Evolutionary conservation across 2,888 invertebrate genomes (phyloP), one percentile per base, ranked within the genome.

Genomic region (Scaptomyza cyrtandrae): DNA sequence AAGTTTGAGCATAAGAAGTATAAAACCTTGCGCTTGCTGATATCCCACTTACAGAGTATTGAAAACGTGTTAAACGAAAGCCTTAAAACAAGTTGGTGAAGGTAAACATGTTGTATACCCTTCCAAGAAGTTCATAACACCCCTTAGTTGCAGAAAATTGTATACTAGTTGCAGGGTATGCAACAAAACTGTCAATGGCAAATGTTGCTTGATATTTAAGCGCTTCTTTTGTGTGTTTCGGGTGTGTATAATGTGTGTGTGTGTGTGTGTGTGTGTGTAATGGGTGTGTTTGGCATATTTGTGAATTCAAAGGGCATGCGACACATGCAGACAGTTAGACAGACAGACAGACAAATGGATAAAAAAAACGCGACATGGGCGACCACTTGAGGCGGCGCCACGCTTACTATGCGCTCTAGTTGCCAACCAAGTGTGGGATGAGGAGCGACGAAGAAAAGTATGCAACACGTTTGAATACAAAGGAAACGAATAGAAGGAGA

Each of bases 251-350:
- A 48, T 35, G 41, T 48, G 9, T 44, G 46, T 37, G 27, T 58
- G 14, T 33, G 19, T 44, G 53, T 58, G 43, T 66, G 67, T n/a
- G 41, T 43, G 29, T 31, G 29, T 39, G 31, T 37, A 43, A 37
- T 39, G 55, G 39, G 39, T 49, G 44, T 39, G 46, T 74, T 59
- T 81, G 75, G 70, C 84, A 84, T 81, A 84, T 86, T 83, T 84
- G 81, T 71, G 67, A 75, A 84, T 84, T 86, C 83, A 84, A 84
- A 81, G 79, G 69, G 87, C 87, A 86, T 77, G 53, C 81, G 62
- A 49, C 16, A 61, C 59, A 55, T 48, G 49, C 52, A 48, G 61
- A 48, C 16, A 60, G 64, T 57, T 58, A 58, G 57, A 53, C 53
- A 49, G 69, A 58, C 59, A 54, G 50, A 52, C 52, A 48, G 61